Evolutionary conservation across 2,113 vertebrate genomes (phyloP), one percentile per base, ranked within the genome.

Genomic region (Bufo bufo): DNA sequence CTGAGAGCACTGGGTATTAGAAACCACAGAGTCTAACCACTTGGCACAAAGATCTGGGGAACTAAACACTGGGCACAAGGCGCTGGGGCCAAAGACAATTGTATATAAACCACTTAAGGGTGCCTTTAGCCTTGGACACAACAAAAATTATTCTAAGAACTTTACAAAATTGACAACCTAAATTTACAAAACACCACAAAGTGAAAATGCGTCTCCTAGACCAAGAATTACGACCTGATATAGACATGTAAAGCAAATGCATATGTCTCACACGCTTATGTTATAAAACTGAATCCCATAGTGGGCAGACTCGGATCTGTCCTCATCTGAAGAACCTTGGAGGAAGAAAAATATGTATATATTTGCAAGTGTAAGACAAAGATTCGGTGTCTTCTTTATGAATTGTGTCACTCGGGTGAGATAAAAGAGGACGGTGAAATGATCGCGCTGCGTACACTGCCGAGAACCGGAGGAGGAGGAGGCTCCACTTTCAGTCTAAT

Each of bases 331-430:
- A 20, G 81, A 83, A 83, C 80, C 43, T 81, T 63, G 63, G 43
- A 43, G 79, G 2, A 47, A 33, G 6, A 50, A n/a, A 66, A 69
- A 49, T 13, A 80, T 16, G 5, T 9, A 61, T 86, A 63, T 59
- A 78, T 78, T 78, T 78, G 74, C 74, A 86, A 65, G 6, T 86
- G 58, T 52, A 86, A 85, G 59, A 77, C 66, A 85, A 86, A 65
- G 10, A 50, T 3, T 50, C 33, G 4, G 61, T 52, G 14, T 83
- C 47, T 5, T 83, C 74, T 78, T 61, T 77, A 50, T 58, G 77
- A 86, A 86, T 61, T 77, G 72, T 78, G 74, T 59, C 74, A 77
- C 85, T 65, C n/a, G 85, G 49, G 74, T 65, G 43, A 63, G 58
- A 86, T 85, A 85, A 85, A 75, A 77, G 58, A 77, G 58, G 43